These are phyloP conservation scores for Microtus pennsylvanicus DNA, from an alignment of 2,113 vertebrate species.

Conservation along the genomic window DNA sequence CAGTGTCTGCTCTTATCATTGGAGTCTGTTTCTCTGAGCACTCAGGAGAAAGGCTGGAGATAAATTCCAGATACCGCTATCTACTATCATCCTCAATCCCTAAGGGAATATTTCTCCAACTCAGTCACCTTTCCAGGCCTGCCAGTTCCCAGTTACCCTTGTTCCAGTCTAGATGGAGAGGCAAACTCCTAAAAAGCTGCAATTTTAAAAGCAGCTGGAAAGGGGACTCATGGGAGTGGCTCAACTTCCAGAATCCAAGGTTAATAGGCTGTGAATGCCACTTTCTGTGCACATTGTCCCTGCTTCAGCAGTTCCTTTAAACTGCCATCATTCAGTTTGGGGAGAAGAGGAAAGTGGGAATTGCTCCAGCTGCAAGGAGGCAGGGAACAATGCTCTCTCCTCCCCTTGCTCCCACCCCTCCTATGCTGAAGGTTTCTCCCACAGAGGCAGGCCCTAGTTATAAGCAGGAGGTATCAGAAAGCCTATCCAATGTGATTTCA, in stretches of 20 bases:
- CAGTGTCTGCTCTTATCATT: not conserved
- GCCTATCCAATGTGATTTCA: slow-evolving; percentile 42
- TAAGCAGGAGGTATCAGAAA: slow-evolving; percentile 50
- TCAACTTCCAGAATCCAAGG: slow-evolving; percentile 73
- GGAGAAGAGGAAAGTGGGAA: slow-evolving; percentile 56
- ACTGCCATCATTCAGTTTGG: slow-evolving; percentile 56
- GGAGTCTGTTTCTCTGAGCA: not conserved
- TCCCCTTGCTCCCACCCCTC: not conserved
- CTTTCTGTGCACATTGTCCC: slow-evolving; percentile 68
- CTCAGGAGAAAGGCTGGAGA: not conserved
- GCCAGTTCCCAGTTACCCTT: not conserved
- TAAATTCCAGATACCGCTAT: not conserved
- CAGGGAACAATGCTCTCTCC: not conserved
- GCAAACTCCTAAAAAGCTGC: not conserved
- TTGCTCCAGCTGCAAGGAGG: slow-evolving; percentile 60
- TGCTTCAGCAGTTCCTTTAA: slow-evolving; percentile 75
- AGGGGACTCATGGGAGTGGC: slow-evolving; percentile 54
- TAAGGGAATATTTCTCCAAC: slow-evolving; percentile 24
- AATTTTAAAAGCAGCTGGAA: slow-evolving; percentile 59
- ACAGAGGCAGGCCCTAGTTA: slow-evolving; percentile 24
- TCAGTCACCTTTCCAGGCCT: not conserved
- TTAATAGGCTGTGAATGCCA: slow-evolving; percentile 74
- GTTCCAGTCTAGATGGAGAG: not conserved
- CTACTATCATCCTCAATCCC: not conserved
- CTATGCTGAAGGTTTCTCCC: too few relatives aligned